Base-by-base conservation (phyloP, 2,888 invertebrate genomes). In the Drosophila ustulata region DNA sequence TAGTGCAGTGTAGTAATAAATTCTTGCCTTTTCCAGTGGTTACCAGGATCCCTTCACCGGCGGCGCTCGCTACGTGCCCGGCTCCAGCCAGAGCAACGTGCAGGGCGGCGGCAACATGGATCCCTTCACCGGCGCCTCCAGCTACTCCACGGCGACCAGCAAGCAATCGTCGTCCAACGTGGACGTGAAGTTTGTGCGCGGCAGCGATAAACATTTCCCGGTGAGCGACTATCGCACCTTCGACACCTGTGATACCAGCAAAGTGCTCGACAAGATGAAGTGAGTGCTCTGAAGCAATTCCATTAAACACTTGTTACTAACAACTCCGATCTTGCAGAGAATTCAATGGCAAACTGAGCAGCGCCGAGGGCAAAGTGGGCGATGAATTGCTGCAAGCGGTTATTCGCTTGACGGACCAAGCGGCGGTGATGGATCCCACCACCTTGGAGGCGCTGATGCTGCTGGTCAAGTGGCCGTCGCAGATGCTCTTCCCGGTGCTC, bases 401-500 rank as follows among this genome's bases (percentile, higher is more conserved):
- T n/a, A 94, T 95, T 11, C 94, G 95, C 88, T 91, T 96, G 75
- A 94, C 95, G 46, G 93, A 94, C 88, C 93, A 76, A 26, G 50
- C 76, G 0, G 82, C 88, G 0, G 89, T 86, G 49, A 56, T 90
- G 4, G 91, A 92, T 51, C 78, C 93, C 25, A 93, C 94, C 72
- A 93, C 94, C 2, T 71, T 91, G 51, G 91, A 91, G 62, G 91
- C 90, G 0, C 55, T 91, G 3, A 82, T 80, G 23, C 75, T 89
- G 65, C 63, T 92, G 25, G 59, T 91, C 1, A 78, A 87, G 55
- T 92, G 91, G 92, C 91, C 94, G 78, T 92, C 71, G 94, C 96
- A 96, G 89, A 94, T 95, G 73, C 93, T 98, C 1, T 98, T 98
- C 90, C 99, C 99, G 0, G 96, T 96, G 4, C 92, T 99, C 78